phyloP scores from a whole-genome alignment of 2,888 invertebrate genomes.

The Acronicta alni region DNA sequence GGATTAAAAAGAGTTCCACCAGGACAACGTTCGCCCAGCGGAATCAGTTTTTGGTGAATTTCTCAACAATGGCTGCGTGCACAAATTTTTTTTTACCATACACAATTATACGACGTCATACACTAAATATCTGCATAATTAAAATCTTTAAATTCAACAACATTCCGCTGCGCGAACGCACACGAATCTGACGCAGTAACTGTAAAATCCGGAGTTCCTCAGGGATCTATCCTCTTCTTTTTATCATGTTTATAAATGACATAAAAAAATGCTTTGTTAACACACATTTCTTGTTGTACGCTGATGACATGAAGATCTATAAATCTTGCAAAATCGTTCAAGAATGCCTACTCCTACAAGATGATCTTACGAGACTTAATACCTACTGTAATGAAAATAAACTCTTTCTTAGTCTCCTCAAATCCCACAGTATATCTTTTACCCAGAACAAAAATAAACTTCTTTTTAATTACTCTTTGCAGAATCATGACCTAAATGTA shows the following conservation, averaged over 20 bases:
- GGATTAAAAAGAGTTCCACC: too few relatives aligned
- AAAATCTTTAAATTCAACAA: too few relatives aligned
- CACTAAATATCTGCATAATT: too few relatives aligned
- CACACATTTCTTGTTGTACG: constrained; percentile 6
- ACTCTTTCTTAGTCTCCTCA: constrained; percentile 9
- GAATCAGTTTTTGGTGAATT: too few relatives aligned
- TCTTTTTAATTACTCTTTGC: not conserved
- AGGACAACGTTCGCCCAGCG: too few relatives aligned
- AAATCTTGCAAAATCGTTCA: not conserved
- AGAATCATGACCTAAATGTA: not conserved
- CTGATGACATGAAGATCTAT: constrained; percentile 13
- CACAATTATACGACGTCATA: too few relatives aligned
- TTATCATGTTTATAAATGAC: not conserved
- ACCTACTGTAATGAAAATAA: constrained; percentile 2
- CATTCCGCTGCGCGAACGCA: too few relatives aligned
- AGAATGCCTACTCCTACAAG: constrained; percentile 3
- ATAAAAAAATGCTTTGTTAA: constrained; percentile 4
- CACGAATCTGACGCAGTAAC: not conserved
- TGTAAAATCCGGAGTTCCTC: constrained; percentile 7
- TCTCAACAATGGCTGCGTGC: too few relatives aligned
- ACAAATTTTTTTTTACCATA: too few relatives aligned
- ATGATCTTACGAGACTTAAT: not conserved
- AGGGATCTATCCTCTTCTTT: constrained; percentile 1
- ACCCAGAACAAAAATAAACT: constrained; percentile 5
- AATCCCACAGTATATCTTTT: constrained; percentile 4